Percentiles rank a stretch among this genome's conserved stretches.
Evolutionary conservation across 2,797 vertebrate genomes (phyloP).

Genomic region (Sandelia bainsii): DNA sequence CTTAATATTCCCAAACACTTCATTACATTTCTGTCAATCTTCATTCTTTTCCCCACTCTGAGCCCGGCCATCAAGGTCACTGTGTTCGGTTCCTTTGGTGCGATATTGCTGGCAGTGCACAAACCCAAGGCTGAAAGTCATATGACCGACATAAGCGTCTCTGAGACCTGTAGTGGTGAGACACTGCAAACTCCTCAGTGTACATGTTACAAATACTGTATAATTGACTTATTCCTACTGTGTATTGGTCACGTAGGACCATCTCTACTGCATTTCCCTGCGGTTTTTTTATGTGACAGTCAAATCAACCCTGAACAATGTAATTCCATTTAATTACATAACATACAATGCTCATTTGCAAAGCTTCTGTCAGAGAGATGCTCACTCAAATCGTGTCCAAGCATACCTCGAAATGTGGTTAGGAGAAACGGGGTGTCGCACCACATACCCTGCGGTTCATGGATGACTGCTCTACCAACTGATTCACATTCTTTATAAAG

Average conservation of each 20-base stretch:
- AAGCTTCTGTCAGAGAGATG: neutral
- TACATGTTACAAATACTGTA: constrained; percentile 4
- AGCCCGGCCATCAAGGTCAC: constrained; percentile 69
- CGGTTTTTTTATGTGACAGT: constrained; percentile 6
- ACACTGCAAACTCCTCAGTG: neutral
- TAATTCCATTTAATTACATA: neutral
- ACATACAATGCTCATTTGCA: neutral
- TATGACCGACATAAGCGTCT: neutral
- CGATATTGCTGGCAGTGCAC: constrained; percentile 18
- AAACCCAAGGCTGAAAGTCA: constrained; percentile 26
- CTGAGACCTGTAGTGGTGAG: neutral
- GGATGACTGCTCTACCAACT: too few species aligned
- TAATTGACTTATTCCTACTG: neutral
- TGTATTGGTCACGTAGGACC: neutral
- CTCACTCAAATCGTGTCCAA: neutral
- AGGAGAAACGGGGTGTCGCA: too few species aligned
- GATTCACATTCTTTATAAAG: too few species aligned
- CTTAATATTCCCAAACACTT: constrained; percentile 75
- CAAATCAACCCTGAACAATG: neutral
- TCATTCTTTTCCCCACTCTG: constrained; percentile 60
- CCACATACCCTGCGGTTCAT: too few species aligned
- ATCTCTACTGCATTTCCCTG: constrained; percentile 14
- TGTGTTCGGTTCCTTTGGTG: constrained; percentile 27
- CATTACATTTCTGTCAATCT: constrained; percentile 80
- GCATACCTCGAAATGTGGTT: too few species aligned